Evolutionary conservation across 2,888 invertebrate genomes (phyloP).

Genomic region (Linyphia triangularis): DNA sequence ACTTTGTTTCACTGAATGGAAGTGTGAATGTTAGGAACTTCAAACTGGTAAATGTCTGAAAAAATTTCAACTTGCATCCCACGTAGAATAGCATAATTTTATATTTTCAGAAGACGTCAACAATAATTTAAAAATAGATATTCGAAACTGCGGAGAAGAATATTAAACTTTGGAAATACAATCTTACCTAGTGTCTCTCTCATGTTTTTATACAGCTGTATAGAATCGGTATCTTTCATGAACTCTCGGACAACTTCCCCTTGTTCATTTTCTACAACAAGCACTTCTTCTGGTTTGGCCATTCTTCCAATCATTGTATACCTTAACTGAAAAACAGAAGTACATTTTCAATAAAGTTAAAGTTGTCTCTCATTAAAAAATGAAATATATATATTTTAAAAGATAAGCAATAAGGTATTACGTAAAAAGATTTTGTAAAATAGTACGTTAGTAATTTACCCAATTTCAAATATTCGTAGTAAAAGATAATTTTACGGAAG

Average conservation of each 20-base stretch:
- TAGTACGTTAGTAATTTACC: too few species aligned
- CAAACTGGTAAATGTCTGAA: neutral
- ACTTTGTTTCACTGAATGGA: too few species aligned
- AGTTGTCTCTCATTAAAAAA: too few species aligned
- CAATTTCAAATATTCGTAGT: too few species aligned
- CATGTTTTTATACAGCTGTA: conserved; percentile 99
- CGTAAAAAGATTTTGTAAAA: too few species aligned
- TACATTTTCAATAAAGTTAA: too few species aligned
- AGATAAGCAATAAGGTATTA: too few species aligned
- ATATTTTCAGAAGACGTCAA: neutral
- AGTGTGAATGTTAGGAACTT: neutral
- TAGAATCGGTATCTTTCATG: conserved; percentile 99
- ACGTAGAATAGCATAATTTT: neutral
- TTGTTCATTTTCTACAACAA: conserved; percentile 99
- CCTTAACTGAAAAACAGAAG: conserved; percentile 83
- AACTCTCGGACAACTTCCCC: conserved; percentile 99
- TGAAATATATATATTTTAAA: too few species aligned
- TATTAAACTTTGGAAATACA: neutral
- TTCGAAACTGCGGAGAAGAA: neutral
- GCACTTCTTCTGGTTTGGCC: conserved; percentile 99
- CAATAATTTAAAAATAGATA: neutral
- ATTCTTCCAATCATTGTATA: conserved; percentile 99
- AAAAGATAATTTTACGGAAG: too few species aligned
- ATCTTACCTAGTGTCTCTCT: conserved; percentile 88
- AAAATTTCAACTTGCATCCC: neutral